Evolutionary conservation across 2,113 vertebrate species (phyloP).

Genomic region (Alces alces): DNA sequence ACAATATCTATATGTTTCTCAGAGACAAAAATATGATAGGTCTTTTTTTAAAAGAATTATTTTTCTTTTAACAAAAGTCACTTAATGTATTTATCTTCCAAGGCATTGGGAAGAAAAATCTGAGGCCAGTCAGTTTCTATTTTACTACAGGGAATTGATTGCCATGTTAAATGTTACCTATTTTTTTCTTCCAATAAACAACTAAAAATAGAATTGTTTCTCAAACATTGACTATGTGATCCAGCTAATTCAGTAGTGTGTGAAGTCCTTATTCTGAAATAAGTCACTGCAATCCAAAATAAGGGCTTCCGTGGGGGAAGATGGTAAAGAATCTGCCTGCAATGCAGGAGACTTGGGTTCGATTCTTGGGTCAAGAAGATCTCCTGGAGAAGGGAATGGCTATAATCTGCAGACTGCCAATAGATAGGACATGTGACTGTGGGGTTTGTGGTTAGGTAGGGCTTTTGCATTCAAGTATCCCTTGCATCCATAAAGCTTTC

Average conservation of each 20-base stretch:
- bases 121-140: neutral
- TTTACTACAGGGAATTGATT: constrained; percentile 64
- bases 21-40: neutral
- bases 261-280: constrained; percentile 63
- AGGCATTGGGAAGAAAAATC: constrained; percentile 25
- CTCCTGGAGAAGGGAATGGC: neutral
- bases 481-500: constrained; percentile 58
- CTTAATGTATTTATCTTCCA: constrained; percentile 52
- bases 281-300: constrained; percentile 52
- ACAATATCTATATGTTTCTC: neutral
- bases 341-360: neutral
- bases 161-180: constrained; percentile 46
- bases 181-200: constrained; percentile 46
- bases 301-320: neutral
- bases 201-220: constrained; percentile 59
- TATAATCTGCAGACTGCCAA: constrained; percentile 15
- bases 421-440: constrained; percentile 30
- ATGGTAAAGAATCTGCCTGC: neutral
- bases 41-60: neutral
- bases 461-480: constrained; percentile 69
- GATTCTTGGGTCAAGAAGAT: neutral
- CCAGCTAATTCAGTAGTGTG: constrained; percentile 46
- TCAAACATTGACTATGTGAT: constrained; percentile 52
- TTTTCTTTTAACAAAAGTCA: neutral
- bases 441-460: constrained; percentile 39